Evolutionary conservation across 64 coral and sea anemone species (phyloP).

Genomic region (Stichodactyla mertensii): DNA sequence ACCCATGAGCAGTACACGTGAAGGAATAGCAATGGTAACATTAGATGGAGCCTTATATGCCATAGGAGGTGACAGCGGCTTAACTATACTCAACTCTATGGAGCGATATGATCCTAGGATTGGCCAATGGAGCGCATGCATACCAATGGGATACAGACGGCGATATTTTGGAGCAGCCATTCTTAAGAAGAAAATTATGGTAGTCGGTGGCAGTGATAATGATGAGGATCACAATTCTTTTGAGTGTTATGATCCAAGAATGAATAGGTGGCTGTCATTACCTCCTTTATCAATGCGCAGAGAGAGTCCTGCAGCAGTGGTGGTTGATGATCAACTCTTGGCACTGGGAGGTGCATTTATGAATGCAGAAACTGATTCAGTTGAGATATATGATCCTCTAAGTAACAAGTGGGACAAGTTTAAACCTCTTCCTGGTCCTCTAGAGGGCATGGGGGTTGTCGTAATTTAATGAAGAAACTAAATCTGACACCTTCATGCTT

Average conservation of each 20-base stretch:
- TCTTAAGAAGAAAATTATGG: constrained; percentile 89
- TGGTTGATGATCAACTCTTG: constrained; percentile 79
- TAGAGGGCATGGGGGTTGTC: constrained; percentile 89
- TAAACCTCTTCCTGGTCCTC: constrained; percentile 55
- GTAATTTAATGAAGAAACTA: constrained; percentile 37
- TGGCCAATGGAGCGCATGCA: constrained; percentile 82
- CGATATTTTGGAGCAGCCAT: constrained; percentile 95
- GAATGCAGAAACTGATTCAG: constrained; percentile 82
- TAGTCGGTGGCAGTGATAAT: constrained; percentile 90
- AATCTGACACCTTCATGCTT: background rate
- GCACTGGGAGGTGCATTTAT: constrained; percentile 86
- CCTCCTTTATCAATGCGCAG: constrained; percentile 79
- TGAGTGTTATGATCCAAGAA: constrained; percentile 88
- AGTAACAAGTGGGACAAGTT: constrained; percentile 89
- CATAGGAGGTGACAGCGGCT: constrained; percentile 92
- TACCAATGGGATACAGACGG: constrained; percentile 77
- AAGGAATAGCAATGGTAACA: constrained; percentile 79
- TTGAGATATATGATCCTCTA: constrained; percentile 78
- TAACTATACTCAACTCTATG: constrained; percentile 82
- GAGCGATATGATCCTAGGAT: constrained; percentile 94
- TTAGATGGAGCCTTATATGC: constrained; percentile 87
- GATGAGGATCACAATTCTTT: constrained; percentile 98
- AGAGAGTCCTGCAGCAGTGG: constrained; percentile 79
- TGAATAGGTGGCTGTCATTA: constrained; percentile 89
- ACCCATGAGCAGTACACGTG: constrained; percentile 82